Evolutionary conservation across 2,113 vertebrate genomes (phyloP), one percentile per base, ranked within the genome.

Genomic region (Myiopsitta monachus): DNA sequence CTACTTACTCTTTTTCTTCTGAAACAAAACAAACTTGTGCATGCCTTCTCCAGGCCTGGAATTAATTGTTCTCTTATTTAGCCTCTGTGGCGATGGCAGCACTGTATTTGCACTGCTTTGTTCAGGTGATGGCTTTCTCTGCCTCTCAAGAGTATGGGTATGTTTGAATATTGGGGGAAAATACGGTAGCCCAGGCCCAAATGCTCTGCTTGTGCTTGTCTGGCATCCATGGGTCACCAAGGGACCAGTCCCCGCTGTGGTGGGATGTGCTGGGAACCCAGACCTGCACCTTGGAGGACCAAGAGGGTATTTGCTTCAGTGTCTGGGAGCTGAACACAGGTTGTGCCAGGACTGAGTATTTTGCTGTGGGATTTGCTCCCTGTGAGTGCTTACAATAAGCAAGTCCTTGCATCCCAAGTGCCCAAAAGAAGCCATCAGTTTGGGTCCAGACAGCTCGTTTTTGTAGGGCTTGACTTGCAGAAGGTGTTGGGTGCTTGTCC

Each of bases 1-100:
- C 84, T 89, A 73, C 88, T 92, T 94, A 91, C 81, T 78, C 88
- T 84, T 84, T 92, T 86, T 88, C 76, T 88, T 88, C 92, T 8
- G 10, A 84, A 93, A 78, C 85, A 93, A 96, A 96, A 91, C 81
- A 78, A 77, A 94, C 81, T 80, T 73, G 18, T 61, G 66, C 38
- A 6, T 30, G 66, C 67, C 67, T 94, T 83, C 95, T 86, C 2
- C 1, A 92, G 69, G n/a, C 79, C 57, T 44, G 43, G 68, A 79
- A 90, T 86, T 59, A 52, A 91, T 67, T 5, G 12, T 12, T 52
- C 44, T 38, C 33, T 46, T 11, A 38, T 59, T 83, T 51, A 14
- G 27, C 28, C 26, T 7, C 62, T 3, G 1, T 10, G 15, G 16
- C 1, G 5, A 8, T 36, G 57, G 55, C 33, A 26, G 22, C 39